A percentile compares a stretch with the other conserved stretches of the same genome.
phyloP scores from a whole-genome alignment of 2,797 vertebrate genomes.

The Amblyraja radiata region DNA sequence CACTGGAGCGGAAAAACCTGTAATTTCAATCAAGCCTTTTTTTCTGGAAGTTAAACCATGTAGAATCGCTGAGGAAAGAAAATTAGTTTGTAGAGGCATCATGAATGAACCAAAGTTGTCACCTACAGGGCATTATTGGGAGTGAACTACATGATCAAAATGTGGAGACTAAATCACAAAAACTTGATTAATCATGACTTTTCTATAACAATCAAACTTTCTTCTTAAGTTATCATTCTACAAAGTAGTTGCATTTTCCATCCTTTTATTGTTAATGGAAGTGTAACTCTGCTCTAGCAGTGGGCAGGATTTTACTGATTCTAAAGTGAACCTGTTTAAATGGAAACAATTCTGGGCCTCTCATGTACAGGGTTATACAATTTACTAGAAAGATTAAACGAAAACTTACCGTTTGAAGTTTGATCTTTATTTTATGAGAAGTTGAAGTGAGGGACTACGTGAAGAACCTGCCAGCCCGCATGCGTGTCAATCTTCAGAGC shows the following conservation, averaged over 20 bases:
- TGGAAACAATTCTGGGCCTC: no score
- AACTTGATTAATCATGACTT: not conserved
- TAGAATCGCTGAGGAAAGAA: not conserved
- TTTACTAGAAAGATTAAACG: no score
- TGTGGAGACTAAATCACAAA: not conserved
- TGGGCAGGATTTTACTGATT: not conserved
- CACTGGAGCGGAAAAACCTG: no score
- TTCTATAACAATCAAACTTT: not conserved
- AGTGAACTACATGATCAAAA: not conserved
- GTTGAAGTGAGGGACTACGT: no score
- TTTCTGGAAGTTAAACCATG: not conserved
- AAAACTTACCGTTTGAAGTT: no score
- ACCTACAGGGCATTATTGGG: not conserved
- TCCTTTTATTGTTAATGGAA: not conserved
- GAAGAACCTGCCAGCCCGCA: no score
- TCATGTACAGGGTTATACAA: no score
- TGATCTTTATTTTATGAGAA: no score
- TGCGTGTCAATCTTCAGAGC: no score
- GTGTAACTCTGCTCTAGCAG: not conserved
- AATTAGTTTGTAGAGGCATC: not conserved
- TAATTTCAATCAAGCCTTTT: not conserved
- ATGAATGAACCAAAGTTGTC: not conserved
- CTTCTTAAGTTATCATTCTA: not conserved
- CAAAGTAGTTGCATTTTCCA: not conserved
- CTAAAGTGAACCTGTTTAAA: no score